A percentile compares a stretch with the other conserved stretches of the same genome.
Conservation (phyloP, 1,140 invertebrate species). For the Conus ventricosus region DNA sequence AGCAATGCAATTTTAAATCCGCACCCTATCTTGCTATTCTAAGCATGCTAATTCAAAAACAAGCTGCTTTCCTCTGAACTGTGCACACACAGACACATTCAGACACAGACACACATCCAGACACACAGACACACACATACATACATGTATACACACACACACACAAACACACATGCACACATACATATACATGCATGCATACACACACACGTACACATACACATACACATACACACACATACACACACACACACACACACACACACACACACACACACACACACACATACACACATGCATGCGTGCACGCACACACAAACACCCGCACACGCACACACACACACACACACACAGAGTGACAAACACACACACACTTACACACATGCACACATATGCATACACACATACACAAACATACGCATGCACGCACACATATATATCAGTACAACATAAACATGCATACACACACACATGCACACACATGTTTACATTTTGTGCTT, state of each 20-base stretch:
- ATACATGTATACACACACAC: not conserved
- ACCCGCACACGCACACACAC: too few relatives aligned
- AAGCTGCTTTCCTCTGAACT: not conserved
- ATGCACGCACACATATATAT: not conserved
- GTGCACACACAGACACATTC: not conserved
- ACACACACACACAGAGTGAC: not conserved
- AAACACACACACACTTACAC: not conserved
- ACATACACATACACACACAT: not conserved
- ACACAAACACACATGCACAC: not conserved
- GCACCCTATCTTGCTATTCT: too few relatives aligned
- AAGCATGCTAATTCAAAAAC: too few relatives aligned
- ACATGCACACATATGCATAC: not conserved
- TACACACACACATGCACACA: too few relatives aligned
- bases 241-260: not conserved
- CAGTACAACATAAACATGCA: too few relatives aligned
- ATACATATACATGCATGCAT: not conserved
- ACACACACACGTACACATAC: not conserved
- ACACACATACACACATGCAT: not conserved
- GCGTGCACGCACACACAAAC: not conserved
- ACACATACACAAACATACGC: not conserved
- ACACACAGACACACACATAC: slow-evolving; percentile 14
- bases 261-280: not conserved
- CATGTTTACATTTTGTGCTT: too few relatives aligned
- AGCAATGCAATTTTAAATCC: too few relatives aligned
- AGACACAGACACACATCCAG: not conserved